Base-by-base conservation (phyloP, 2,113 vertebrate species). In the Pangasianodon gigas region DNA sequence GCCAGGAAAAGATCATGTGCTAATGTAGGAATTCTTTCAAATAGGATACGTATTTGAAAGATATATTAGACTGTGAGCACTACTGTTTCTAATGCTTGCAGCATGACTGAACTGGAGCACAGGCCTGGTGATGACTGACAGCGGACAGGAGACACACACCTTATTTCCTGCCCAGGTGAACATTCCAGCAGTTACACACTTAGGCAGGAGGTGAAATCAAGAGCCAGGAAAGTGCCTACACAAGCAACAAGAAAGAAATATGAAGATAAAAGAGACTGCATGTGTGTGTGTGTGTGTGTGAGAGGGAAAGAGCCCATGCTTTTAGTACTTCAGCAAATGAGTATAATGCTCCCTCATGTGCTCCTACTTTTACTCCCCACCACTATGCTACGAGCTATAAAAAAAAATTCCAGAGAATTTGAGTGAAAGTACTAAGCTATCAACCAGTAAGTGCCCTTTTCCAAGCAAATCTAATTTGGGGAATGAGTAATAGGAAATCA, bases 101-200 rank as follows among this genome's bases (percentile, higher is more conserved):
- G 62, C 62, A 54, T 84, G 81, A 89, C 80, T n/a, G 65, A 89
- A 84, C 87, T 88, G 44, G 75, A 65, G 18, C 44, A 58, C 46
- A 89, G 29, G 44, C 21, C 44, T 37, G 56, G 88, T 48, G 88
- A 84, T 58, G 54, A 85, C 37, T 67, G 80, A 83, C 62, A 56
- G 51, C n/a, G 65, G 48, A 84, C 46, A 74, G 37, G 51, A 71
- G 48, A 56, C 24, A 84, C 58, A 84, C n/a, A 71, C 87, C 62
- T 83, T 74, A 52, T 88, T 88, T 83, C 79, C 48, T 89, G 62
- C 51, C 62, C 80, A 89, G 87, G 80, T 89, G 65, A 89, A 84
- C 62, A 74, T 84, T 69, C 87, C 79, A 84, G 48, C 6, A 71
- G n/a, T 71, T 88, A 83, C 62, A 65, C 54, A 82, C 14, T 69